Evolutionary conservation across 2,888 invertebrate genomes (phyloP).

Genomic region (Argyresthia albistria): DNA sequence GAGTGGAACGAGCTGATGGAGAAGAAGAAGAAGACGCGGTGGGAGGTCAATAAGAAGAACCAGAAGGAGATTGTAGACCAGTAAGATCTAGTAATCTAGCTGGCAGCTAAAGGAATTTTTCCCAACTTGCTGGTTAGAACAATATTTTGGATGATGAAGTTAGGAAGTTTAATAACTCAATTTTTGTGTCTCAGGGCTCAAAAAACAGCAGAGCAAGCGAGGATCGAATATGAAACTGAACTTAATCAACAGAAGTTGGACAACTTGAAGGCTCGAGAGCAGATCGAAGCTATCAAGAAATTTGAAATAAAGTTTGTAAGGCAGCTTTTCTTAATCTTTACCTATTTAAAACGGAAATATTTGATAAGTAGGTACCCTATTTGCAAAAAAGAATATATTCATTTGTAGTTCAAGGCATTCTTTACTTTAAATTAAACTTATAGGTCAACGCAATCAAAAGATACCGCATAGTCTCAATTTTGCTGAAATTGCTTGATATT

Average conservation of each 20-base stretch:
- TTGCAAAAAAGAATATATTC: not conserved
- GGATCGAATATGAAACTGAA: slow-evolving; percentile 43
- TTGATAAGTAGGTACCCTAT: too few relatives aligned
- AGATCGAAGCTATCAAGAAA: slow-evolving; percentile 40
- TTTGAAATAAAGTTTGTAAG: slow-evolving; percentile 52
- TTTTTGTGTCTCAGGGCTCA: slow-evolving; percentile 22
- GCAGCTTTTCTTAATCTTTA: not conserved
- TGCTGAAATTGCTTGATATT: too few relatives aligned
- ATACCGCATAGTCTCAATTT: too few relatives aligned
- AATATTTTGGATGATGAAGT: too few relatives aligned
- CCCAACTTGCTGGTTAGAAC: too few relatives aligned
- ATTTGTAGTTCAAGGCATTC: too few relatives aligned
- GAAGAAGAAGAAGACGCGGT: slow-evolving; percentile 25
- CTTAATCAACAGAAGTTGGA: slow-evolving; percentile 43
- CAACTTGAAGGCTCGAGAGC: slow-evolving; percentile 35
- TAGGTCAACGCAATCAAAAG: too few relatives aligned
- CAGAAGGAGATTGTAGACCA: slow-evolving; percentile 50
- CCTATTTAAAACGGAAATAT: too few relatives aligned
- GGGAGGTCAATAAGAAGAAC: slow-evolving; percentile 41
- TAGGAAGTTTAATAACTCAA: too few relatives aligned
- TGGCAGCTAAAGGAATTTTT: too few relatives aligned
- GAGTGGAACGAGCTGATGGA: slow-evolving; percentile 43
- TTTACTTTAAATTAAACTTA: too few relatives aligned
- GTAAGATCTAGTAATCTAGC: slow-evolving; percentile 38
- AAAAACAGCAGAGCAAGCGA: slow-evolving; percentile 34